These are phyloP conservation scores for Mesitornis unicolor DNA, from an alignment of 2,113 vertebrate genomes.

Conservation along the genomic window DNA sequence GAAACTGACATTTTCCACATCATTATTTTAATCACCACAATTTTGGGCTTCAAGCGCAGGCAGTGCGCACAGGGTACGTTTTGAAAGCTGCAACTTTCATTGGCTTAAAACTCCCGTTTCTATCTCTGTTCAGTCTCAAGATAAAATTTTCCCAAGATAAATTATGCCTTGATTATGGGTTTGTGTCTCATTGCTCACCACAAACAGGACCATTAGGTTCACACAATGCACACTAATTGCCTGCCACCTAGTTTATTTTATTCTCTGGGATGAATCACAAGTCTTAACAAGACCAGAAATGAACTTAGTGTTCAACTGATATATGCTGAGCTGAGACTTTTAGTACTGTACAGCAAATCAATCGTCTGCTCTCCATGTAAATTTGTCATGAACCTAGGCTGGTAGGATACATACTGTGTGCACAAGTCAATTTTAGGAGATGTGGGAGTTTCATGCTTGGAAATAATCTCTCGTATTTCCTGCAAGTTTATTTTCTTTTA, in stretches of 20 bases:
- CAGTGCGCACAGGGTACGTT: rapidly evolving
- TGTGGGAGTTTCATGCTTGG: neutral
- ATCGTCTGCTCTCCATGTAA: neutral
- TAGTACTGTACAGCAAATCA: neutral
- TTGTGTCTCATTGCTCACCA: conserved; percentile 67
- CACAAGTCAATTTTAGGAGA: neutral
- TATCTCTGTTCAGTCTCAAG: neutral
- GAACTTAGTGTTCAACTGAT: neutral
- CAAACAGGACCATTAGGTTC: conserved; percentile 66
- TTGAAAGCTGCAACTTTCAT: neutral
- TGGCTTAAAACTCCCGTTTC: conserved; percentile 3
- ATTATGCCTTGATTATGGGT: conserved; percentile 66
- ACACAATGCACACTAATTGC: conserved; percentile 68
- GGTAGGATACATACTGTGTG: neutral
- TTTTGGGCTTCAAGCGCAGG: neutral
- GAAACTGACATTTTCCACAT: neutral
- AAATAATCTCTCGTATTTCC: neutral
- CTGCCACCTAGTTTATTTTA: conserved; percentile 65
- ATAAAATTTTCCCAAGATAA: conserved; percentile 66
- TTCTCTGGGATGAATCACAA: conserved; percentile 62
- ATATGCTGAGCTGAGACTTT: neutral
- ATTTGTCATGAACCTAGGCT: neutral
- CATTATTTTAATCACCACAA: conserved; percentile 26
- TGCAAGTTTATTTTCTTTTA: neutral
- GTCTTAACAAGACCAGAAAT: conserved; percentile 36